A percentile compares a stretch with the other conserved stretches of the same genome.
phyloP scores from a whole-genome alignment of 1,140 invertebrate species.

The Sweltsa coloradensis region DNA sequence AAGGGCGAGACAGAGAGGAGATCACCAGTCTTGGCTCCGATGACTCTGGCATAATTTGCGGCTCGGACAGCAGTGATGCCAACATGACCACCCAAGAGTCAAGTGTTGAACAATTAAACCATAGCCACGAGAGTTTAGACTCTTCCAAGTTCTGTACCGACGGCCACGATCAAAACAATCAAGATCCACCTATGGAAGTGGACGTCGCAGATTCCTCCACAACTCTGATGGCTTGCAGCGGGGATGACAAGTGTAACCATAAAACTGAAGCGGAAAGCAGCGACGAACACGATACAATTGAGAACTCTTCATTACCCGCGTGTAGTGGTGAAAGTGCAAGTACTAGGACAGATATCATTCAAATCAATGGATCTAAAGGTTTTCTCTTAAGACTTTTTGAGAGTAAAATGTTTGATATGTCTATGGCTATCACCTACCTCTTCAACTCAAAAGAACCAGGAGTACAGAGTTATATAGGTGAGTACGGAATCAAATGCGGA shows the following conservation, averaged over 20 bases:
- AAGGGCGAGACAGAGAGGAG: slow-evolving; percentile 40
- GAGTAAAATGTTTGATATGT: slow-evolving; percentile 94
- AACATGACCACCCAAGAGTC: slow-evolving; percentile 29
- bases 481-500: slow-evolving; percentile 22
- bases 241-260: too few relatives aligned
- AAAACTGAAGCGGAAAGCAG: slow-evolving; percentile 23
- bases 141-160: slow-evolving; percentile 40
- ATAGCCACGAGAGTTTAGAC: slow-evolving; percentile 52
- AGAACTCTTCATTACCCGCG: too few relatives aligned
- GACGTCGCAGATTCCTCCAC: too few relatives aligned
- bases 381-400: slow-evolving; percentile 85
- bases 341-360: slow-evolving; percentile 10
- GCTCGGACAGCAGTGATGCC: slow-evolving; percentile 41
- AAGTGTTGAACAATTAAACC: slow-evolving; percentile 33
- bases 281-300: slow-evolving; percentile 27
- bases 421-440: slow-evolving; percentile 93
- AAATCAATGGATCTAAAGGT: slow-evolving; percentile 25
- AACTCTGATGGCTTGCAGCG: too few relatives aligned
- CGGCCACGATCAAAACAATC: too few relatives aligned
- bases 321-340: background rate
- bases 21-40: slow-evolving; percentile 68
- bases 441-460: slow-evolving; percentile 98
- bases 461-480: slow-evolving; percentile 88
- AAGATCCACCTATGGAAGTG: too few relatives aligned
- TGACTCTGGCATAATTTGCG: slow-evolving; percentile 72